phyloP scores from a whole-genome alignment of 2,888 invertebrate genomes.

The Petrophora chlorosata region DNA sequence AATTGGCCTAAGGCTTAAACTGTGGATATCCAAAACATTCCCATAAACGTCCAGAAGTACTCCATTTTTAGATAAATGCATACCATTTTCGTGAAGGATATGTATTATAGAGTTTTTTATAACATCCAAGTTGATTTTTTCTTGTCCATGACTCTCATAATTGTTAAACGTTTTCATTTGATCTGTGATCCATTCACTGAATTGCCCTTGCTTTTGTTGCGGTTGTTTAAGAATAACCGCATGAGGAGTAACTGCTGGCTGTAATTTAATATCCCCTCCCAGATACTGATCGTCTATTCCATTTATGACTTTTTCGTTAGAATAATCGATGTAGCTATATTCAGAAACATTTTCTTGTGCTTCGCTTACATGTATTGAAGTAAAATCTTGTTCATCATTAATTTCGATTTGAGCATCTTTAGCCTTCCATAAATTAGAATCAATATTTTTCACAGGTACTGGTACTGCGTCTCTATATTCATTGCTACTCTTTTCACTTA shows the following conservation, averaged over 20 bases:
- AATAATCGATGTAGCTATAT: too few species aligned
- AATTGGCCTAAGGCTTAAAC: constrained; percentile 56
- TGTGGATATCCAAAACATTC: constrained; percentile 39
- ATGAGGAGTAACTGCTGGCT: too few species aligned
- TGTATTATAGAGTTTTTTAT: constrained; percentile 47
- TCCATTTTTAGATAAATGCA: constrained; percentile 45
- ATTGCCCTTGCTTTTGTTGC: background rate
- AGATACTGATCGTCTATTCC: too few species aligned
- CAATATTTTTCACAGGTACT: too few species aligned
- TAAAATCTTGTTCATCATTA: too few species aligned
- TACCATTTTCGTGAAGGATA: constrained; percentile 48
- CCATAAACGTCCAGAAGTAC: constrained; percentile 47
- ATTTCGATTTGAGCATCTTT: too few species aligned
- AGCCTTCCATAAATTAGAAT: too few species aligned
- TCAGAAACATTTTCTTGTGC: too few species aligned
- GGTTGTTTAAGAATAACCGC: background rate
- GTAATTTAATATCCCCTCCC: too few species aligned
- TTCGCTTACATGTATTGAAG: too few species aligned
- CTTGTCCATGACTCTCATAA: constrained; percentile 10
- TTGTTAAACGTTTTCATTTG: constrained; percentile 45
- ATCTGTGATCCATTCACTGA: constrained; percentile 21
- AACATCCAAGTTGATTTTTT: constrained; percentile 28
- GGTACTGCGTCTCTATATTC: background rate
- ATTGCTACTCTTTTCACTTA: background rate
- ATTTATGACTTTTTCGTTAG: too few species aligned